Base-by-base conservation (phyloP, 2,113 vertebrate genomes). In the Collichthys lucidus region DNA sequence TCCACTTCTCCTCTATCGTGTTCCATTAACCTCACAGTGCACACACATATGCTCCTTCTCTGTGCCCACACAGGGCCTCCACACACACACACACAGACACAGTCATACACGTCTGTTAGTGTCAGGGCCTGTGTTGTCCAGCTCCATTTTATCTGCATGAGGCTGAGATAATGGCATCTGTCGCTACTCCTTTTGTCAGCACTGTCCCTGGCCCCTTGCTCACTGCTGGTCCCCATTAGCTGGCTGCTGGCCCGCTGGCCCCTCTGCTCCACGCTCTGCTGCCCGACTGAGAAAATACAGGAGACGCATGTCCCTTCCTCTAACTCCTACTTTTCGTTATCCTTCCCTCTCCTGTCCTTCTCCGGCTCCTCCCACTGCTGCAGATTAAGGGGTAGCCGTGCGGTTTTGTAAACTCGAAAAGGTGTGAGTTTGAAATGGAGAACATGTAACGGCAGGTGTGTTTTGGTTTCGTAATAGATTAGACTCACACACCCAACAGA, bases 101-200 rank as follows among this genome's bases (percentile, higher is more conserved):
- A 76, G 68, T 60, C 67, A 61, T 24, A 74, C 74, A 82, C 61
- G 59, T 83, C 82, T 80, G 85, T 81, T 82, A 87, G 87, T 86
- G 83, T 88, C 89, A 74, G 85, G 85, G 76, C 77, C 77, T 81
- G 92, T 79, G 88, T 77, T 72, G 89, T 90, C 93, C 91, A 79
- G 80, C 83, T 65, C 84, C 78, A 86, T 87, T 91, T 91, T 92
- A 90, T 93, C 92, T 94, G 89, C 90, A 92, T 92, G 89, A 88
- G 89, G 89, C 86, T 92, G 91, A 93, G 92, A 94, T 94, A 94
- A 95, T 93, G 92, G 92, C 92, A 92, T 94, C 92, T 93, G 94
- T 92, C 94, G 89, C 91, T 91, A 92, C 89, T 91, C 88, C 89
- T 94, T 94, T 93, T 93, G 93, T 94, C 91, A 91, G 89, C 63